A percentile compares a stretch with the other conserved stretches of the same genome.
These are phyloP conservation scores for Chalcis sispes DNA, from an alignment of 2,888 invertebrate genomes.

Conservation along the genomic window DNA sequence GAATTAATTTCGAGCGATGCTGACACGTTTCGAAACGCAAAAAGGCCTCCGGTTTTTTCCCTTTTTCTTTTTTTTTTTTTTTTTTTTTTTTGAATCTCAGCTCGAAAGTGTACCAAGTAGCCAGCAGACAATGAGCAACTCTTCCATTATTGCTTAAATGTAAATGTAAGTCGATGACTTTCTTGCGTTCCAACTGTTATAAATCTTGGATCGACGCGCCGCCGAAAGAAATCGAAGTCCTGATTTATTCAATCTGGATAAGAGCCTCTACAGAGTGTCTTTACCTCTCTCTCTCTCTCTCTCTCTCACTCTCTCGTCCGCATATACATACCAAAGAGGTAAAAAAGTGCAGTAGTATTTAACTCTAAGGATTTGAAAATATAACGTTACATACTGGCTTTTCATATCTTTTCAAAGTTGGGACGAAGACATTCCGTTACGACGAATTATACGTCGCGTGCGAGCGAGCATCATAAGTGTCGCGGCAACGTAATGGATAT, in stretches of 20 bases:
- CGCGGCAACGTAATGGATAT: slow-evolving; percentile 13
- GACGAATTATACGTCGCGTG: slow-evolving; percentile 20
- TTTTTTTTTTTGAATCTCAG: background rate
- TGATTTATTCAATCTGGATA: slow-evolving; percentile 55
- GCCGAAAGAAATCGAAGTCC: slow-evolving; percentile 46
- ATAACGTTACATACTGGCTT: background rate
- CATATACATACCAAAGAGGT: background rate
- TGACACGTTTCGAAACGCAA: slow-evolving; percentile 33
- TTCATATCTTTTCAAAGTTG: background rate
- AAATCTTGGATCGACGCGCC: slow-evolving; percentile 51
- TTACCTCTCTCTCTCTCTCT: background rate
- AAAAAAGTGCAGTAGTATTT: background rate
- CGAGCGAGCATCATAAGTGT: background rate
- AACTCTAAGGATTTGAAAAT: slow-evolving; percentile 9
- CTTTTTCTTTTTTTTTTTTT: too few species aligned
- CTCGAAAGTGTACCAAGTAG: slow-evolving; percentile 26
- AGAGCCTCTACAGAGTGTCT: slow-evolving; percentile 17
- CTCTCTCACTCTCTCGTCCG: background rate
- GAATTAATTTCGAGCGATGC: slow-evolving; percentile 33
- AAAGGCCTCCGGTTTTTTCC: too few species aligned
- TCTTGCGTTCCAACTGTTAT: slow-evolving; percentile 48
- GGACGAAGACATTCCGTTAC: too few species aligned
- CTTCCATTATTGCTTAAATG: slow-evolving; percentile 55
- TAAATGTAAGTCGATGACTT: slow-evolving; percentile 56
- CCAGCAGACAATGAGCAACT: slow-evolving; percentile 34